phyloP scores from a whole-genome alignment of 1,140 invertebrate species.

The Aphis gossypii region DNA sequence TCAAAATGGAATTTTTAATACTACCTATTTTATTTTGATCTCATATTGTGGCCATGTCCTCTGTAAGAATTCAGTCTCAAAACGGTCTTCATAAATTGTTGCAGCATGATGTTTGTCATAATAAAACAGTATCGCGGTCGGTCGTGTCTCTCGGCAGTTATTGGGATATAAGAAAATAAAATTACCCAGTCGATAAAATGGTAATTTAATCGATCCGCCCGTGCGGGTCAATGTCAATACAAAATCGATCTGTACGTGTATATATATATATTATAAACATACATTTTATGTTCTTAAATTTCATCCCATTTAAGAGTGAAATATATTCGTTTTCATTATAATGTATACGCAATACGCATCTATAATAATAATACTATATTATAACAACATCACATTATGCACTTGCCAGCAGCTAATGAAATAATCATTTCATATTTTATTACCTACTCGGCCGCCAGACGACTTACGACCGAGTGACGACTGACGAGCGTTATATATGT shows the following conservation, averaged over 20 bases:
- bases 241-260: not conserved
- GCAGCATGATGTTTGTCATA: not conserved
- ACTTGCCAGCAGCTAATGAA: not conserved
- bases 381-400: not conserved
- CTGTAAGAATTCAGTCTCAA: not conserved
- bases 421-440: conserved; percentile 1
- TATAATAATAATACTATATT: not conserved
- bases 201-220: conserved; percentile 1
- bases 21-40: not conserved
- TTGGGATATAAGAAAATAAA: not conserved
- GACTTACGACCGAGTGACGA: not conserved
- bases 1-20: not conserved
- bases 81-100: not conserved
- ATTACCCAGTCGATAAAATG: not conserved
- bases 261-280: not conserved
- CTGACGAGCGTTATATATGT: not conserved
- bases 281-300: not conserved
- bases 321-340: conserved; percentile 30
- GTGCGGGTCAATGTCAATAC: not conserved
- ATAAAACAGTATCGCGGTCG: no score
- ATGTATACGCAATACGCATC: not conserved
- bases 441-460: not conserved
- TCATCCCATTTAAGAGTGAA: not conserved
- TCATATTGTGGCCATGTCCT: no score
- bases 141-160: not conserved